Evolutionary conservation across 30 jellyfish, hydroid and myxozoan genomes (phyloP), one percentile per base, ranked within the genome.

Genomic region (Pelagia noctiluca): DNA sequence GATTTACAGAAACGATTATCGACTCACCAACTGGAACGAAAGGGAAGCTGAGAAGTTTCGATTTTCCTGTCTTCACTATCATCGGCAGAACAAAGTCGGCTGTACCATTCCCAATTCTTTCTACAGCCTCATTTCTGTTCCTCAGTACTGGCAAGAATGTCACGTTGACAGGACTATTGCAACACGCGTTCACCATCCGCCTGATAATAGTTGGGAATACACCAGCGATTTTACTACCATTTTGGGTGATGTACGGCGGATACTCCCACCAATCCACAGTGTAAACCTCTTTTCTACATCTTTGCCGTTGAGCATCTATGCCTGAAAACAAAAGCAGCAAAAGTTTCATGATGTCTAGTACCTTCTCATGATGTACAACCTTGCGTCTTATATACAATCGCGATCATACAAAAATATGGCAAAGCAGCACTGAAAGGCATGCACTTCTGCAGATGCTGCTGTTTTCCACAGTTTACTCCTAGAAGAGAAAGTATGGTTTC

Each of bases 11-110:
- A 2, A 8, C 31, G 2, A 2, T 1, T 3, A n/a, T 12, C 38
- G 1, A 81, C 94, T 33, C 25, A 83, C 94, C 87, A 22, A 70
- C 10, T 2, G 94, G 50, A 28, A 83, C 71, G 19, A 48, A 62
- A 1, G 94, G 94, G 30, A 83, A 72, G 34, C 78, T 53, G 38
- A 83, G 78, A 28, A 83, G 63, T n/a, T 71, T 70, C 23, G 71
- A 28, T 53, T 83, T 83, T 38, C 86, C 85, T 31, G 71, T 38
- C 24, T 66, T 38, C 18, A 71, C 87, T 42, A 66, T 83, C 53
- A 83, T 21, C 25, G 94, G 94, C 36, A 71, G 47, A 54, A 83
- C 94, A 47, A 83, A 66, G 48, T 83, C 94, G 2, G 94, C 81
- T 3, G 94, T 70, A 8, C 94, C 94, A 74, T 83, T 83, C 75